Evolutionary conservation across 2,888 invertebrate genomes (phyloP).

Genomic region (Cinara cedri): DNA sequence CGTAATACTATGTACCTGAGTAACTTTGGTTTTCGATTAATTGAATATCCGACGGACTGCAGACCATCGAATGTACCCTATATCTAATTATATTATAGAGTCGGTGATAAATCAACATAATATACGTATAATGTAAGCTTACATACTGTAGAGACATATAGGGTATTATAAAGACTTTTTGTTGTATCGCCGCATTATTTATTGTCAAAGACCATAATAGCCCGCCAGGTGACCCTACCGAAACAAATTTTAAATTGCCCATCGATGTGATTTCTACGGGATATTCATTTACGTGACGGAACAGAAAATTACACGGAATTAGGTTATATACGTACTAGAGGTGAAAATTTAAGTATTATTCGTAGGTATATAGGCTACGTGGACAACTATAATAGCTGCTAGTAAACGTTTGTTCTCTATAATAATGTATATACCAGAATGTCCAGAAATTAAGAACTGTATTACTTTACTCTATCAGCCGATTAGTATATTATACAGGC

Average conservation of each 20-base stretch:
- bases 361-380: neutral
- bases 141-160: neutral
- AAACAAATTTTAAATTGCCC: constrained; percentile 40
- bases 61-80: neutral
- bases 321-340: constrained; percentile 17
- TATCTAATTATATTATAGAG: neutral
- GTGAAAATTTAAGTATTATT: constrained; percentile 27
- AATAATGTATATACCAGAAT: neutral
- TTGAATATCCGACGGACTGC: neutral
- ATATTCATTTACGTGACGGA: constrained; percentile 3
- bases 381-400: neutral
- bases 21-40: neutral
- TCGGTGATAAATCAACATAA: neutral
- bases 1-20: neutral
- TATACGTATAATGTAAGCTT: neutral
- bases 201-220: constrained; percentile 18
- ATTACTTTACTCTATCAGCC: neutral
- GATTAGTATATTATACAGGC: neutral
- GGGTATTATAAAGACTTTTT: constrained; percentile 22
- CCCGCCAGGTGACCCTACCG: constrained; percentile 19
- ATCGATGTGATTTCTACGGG: constrained; percentile 26
- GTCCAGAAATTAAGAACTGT: too few relatives aligned
- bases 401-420: constrained; percentile 2
- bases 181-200: neutral
- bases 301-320: constrained; percentile 37